Evolutionary conservation across 2,797 vertebrate species (phyloP), one percentile per base, ranked within the genome.

Genomic region (Telmatherina bonti): DNA sequence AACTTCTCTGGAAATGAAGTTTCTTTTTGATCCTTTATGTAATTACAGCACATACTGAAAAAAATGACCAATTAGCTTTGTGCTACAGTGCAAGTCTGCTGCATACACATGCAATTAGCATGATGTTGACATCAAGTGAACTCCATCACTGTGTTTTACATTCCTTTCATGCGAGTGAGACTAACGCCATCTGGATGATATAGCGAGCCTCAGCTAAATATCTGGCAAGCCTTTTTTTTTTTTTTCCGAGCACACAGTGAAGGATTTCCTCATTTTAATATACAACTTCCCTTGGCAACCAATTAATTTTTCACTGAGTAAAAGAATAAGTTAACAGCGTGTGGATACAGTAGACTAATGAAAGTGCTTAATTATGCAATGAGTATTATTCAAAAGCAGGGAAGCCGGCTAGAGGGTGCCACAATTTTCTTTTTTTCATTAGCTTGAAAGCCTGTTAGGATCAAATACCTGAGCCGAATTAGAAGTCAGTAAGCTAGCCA

Each of bases 241-340:
- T n/a, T n/a, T n/a, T n/a, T n/a, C n/a, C n/a, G 26, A 47, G 26
- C 51, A 51, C 15, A 47, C 3, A 52, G 31, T 61, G 45, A 53
- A 62, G 31, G 16, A 33, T 60, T 61, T 43, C 49, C 29, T 27
- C 3, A 38, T 62, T 63, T 35, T 4, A 22, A 59, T 57, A 15
- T 56, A 5, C n/a, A 67, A 31, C 47, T 31, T 45, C 38, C 22
- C 54, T 69, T 64, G 26, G 29, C 53, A 33, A 18, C 72, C 72
- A 62, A 76, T 72, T 73, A 54, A 57, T 74, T 67, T n/a, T 72
- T 1, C 60, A 54, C 60, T 53, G 22, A 15, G 31, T 72, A 74
- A 38, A 31, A 13, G 12, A 22, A 76, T 15, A 52, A 20, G 45
- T 33, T 16, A 66, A 38, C 3, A 33, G 30, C 53, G 47, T 56